Percentiles rank a stretch among this genome's conserved stretches.
phyloP scores from a whole-genome alignment of 2,113 vertebrate genomes.

The Arvicanthis niloticus region DNA sequence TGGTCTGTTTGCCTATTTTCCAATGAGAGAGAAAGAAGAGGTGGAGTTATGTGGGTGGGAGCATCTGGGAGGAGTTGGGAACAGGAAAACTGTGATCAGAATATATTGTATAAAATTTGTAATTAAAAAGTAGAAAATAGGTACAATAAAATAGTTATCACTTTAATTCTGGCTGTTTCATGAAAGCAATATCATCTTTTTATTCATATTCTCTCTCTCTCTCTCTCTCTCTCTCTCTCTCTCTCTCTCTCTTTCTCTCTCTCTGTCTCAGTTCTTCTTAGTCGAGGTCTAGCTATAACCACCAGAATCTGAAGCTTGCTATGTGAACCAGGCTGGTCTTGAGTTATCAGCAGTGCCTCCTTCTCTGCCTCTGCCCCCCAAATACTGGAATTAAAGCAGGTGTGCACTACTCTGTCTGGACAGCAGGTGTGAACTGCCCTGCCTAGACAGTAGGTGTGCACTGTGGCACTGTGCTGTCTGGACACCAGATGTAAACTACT shows the following conservation, averaged over 20 bases:
- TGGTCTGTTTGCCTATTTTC: not conserved
- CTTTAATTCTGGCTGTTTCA: slow-evolving; percentile 34
- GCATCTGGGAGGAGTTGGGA: not conserved
- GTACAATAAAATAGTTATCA: not conserved
- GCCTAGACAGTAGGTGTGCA: not conserved
- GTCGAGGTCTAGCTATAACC: not conserved
- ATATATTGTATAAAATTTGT: not conserved
- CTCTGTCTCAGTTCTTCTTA: not conserved
- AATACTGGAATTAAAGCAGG: not conserved
- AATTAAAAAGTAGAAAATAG: not conserved
- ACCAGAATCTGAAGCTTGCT: not conserved
- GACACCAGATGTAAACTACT: not conserved
- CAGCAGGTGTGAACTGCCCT: not conserved
- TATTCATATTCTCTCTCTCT: not conserved
- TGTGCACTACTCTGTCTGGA: no score
- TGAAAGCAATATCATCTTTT: slow-evolving; percentile 29
- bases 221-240: no score
- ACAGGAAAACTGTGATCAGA: not conserved
- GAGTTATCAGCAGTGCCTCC: not conserved
- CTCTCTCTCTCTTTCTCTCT: no score
- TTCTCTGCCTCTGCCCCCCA: not conserved
- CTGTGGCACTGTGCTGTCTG: no score
- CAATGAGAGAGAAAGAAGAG: not conserved
- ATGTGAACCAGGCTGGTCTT: not conserved
- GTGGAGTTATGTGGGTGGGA: not conserved